Evolutionary conservation across 2,113 vertebrate genomes (phyloP).

Genomic region (Vicugna pacos): DNA sequence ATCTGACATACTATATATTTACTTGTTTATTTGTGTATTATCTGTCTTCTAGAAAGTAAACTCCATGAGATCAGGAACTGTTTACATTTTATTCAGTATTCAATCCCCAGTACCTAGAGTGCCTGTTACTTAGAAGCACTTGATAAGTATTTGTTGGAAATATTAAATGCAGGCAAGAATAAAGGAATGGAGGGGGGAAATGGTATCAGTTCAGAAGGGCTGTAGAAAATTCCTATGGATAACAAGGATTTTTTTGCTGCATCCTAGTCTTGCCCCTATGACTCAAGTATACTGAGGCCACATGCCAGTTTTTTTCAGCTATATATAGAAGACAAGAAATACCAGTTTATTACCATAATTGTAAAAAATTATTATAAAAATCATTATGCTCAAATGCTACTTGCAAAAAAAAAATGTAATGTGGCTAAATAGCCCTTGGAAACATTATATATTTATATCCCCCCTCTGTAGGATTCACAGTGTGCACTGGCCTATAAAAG

Average conservation of each 20-base stretch:
- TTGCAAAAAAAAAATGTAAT: not conserved
- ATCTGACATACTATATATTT: not conserved
- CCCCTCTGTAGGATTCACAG: not conserved
- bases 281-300: not conserved
- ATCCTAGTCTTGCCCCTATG: not conserved
- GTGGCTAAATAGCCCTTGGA: not conserved
- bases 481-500: not conserved
- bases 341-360: not conserved
- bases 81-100: not conserved
- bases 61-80: not conserved
- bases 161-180: not conserved
- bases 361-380: not conserved
- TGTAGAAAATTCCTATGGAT: not conserved
- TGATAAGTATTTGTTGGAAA: not conserved
- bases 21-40: not conserved
- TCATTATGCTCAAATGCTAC: constrained; percentile 11
- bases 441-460: not conserved
- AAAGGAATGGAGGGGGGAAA: not conserved
- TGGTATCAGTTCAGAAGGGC: not conserved
- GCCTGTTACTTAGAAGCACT: not conserved
- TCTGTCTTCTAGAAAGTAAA: not conserved
- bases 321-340: constrained; percentile 25
- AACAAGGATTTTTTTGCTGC: not conserved
- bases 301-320: constrained; percentile 25
- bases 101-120: not conserved